Base-by-base conservation (phyloP, 2,888 invertebrate genomes). In the Melanargia galathea region DNA sequence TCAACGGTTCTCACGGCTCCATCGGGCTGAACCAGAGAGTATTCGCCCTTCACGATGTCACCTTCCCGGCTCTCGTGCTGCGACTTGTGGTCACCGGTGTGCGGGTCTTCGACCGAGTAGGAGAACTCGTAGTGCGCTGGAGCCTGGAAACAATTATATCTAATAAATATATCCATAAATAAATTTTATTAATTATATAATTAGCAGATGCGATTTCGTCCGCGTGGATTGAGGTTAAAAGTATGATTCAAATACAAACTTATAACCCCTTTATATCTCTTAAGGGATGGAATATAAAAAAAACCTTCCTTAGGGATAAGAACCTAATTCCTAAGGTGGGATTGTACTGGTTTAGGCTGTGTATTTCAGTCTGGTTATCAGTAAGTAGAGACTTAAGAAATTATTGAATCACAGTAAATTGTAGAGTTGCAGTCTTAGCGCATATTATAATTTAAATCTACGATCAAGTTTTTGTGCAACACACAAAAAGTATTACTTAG, bases 61-160 rank as follows among this genome's bases (percentile, higher is more conserved):
- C 90, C 90, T n/a, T 91, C 86, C 46, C 90, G 83, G 69, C 74
- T 77, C 75, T 91, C 90, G 69, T 83, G 89, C 68, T 90, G 90
- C 7, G 89, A 88, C 77, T 91, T 91, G 78, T 92, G 90, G 78
- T 93, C 93, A 1, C 93, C 93, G 63, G 93, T 93, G 74, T 92
- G 90, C 22, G 92, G 90, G 73, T 93, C 93, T 62, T 90, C 86
- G 40, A 93, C 93, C 66, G 92, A 92, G 79, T 93, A 93, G 48
- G 92, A 92, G 81, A 92, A 93, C 71, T 92, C 92, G 78, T 93
- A 93, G 72, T 92, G 92, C 1, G 92, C 92, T 54, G 92, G 92
- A 63, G 90, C 87, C 91, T 91, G 67, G 0, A 65, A 71, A 59
- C n/a, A 35, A n/a, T 43, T 20, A 43, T 8, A 48, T n/a, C n/a